Percentiles rank a stretch among this genome's conserved stretches.
Evolutionary conservation across 2,797 vertebrate genomes (phyloP).

Genomic region (Natrix natrix): DNA sequence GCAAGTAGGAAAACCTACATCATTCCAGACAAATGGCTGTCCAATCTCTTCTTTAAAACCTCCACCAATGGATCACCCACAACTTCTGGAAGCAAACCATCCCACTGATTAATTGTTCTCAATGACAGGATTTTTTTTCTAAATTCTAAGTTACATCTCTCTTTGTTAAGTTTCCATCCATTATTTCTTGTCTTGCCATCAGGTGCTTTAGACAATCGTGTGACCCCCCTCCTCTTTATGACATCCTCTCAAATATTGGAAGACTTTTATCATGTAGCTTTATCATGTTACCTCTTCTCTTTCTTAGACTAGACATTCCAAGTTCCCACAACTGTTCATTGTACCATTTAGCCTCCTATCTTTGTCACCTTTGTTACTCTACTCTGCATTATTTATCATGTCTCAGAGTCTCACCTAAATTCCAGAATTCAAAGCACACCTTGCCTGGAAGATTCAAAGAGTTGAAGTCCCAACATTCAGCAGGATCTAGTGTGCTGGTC

Average conservation of each 20-base stretch:
- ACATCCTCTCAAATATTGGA: neutral
- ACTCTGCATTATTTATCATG: neutral
- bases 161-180: neutral
- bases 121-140: neutral
- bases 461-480: neutral
- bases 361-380: neutral
- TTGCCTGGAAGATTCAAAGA: neutral
- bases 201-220: neutral
- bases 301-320: neutral
- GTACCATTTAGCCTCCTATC: neutral
- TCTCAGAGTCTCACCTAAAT: neutral
- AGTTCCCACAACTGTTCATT: neutral
- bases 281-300: neutral
- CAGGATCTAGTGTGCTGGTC: neutral
- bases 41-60: no score
- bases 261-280: neutral
- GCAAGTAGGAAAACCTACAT: neutral
- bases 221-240: neutral
- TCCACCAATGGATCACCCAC: no score
- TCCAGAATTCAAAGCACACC: neutral
- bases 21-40: no score
- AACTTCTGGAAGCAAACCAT: no score
- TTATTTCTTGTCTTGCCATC: neutral
- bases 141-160: neutral
- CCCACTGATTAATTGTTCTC: no score